A percentile compares a stretch with the other conserved stretches of the same genome.
Evolutionary conservation across 2,797 vertebrate genomes (phyloP).

Genomic region (Xenops minutus): DNA sequence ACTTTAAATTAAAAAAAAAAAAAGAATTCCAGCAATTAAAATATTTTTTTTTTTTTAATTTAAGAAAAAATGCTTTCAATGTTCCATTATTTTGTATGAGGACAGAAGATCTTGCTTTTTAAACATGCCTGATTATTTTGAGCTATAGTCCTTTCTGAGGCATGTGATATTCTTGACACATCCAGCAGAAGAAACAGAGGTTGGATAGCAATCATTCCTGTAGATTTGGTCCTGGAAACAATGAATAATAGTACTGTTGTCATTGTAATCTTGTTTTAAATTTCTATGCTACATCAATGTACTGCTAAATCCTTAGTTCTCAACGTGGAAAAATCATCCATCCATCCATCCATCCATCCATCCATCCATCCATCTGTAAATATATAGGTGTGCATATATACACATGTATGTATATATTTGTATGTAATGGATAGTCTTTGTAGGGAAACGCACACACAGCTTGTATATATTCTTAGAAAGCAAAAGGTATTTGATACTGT

Average conservation of each 20-base stretch:
- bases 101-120: neutral
- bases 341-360: neutral
- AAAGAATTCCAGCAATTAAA: neutral
- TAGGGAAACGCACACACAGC: neutral
- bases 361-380: neutral
- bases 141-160: neutral
- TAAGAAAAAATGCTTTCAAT: neutral
- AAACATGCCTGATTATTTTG: neutral
- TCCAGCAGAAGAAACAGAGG: slow-evolving; percentile 47
- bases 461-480: neutral
- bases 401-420: rapidly evolving
- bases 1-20: neutral
- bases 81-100: neutral
- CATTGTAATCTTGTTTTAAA: neutral
- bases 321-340: neutral
- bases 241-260: neutral
- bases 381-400: no score
- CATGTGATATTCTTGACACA: neutral
- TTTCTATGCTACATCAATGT: neutral
- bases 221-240: neutral
- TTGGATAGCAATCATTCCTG: neutral
- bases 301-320: neutral
- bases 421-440: neutral
- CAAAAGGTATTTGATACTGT: neutral
- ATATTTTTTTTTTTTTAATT: neutral